Evolutionary conservation across 2,113 vertebrate species (phyloP).

Genomic region (Oncorhynchus clarkii): DNA sequence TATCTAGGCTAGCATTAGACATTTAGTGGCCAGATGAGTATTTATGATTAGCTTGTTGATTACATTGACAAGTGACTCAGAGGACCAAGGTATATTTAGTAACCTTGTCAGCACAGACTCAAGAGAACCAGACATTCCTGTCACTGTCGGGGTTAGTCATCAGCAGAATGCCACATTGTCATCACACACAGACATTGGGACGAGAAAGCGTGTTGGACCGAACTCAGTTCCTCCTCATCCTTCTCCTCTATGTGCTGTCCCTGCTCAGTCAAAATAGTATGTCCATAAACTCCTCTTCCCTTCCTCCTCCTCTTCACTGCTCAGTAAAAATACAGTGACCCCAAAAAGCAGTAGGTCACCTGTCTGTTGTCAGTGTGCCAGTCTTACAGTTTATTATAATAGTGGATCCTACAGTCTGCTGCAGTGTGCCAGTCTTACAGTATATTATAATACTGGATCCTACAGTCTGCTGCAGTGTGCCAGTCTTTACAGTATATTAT

Average conservation of each 20-base stretch:
- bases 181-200: slow-evolving; percentile 44
- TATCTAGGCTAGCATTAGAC: not conserved
- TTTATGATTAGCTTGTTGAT: slow-evolving; percentile 38
- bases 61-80: slow-evolving; percentile 35
- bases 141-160: slow-evolving; percentile 53
- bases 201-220: slow-evolving; percentile 18
- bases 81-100: slow-evolving; percentile 43
- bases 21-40: slow-evolving; percentile 7
- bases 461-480: too few relatives aligned
- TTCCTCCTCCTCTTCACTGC: too few relatives aligned
- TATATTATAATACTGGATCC: too few relatives aligned
- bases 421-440: too few relatives aligned
- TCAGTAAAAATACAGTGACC: too few relatives aligned
- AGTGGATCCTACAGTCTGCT: too few relatives aligned
- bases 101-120: slow-evolving; percentile 25
- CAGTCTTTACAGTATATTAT: too few relatives aligned
- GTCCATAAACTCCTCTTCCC: not conserved
- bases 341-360: slow-evolving; percentile 7
- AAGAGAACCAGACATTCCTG: slow-evolving; percentile 35
- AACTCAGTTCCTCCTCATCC: slow-evolving; percentile 13
- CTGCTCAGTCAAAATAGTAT: slow-evolving; percentile 43
- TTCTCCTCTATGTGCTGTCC: not conserved
- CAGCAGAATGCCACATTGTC: slow-evolving; percentile 45
- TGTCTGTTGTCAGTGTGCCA: slow-evolving; percentile 26
- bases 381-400: too few relatives aligned